A percentile compares a stretch with the other conserved stretches of the same genome.
Evolutionary conservation across 1,140 invertebrate species (phyloP).

Genomic region (Trichoplusia ni): DNA sequence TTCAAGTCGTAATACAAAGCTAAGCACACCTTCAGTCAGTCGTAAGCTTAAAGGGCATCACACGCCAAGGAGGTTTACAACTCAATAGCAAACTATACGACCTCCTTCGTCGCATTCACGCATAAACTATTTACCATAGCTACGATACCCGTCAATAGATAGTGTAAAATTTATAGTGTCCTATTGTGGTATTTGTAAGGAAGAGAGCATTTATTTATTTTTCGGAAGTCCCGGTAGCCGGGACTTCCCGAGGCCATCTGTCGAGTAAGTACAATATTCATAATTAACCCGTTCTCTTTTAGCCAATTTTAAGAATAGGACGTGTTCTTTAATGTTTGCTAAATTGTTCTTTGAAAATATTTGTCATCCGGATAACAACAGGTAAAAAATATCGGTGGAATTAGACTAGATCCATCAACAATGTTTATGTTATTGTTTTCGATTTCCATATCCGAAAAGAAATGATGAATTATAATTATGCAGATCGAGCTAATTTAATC

Average conservation of each 20-base stretch:
- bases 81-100: background rate
- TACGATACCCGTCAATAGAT: background rate
- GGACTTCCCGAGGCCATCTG: background rate
- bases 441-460: too few species aligned
- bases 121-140: constrained; percentile 4
- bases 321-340: background rate
- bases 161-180: constrained; percentile 11
- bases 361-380: background rate
- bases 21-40: background rate
- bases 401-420: too few species aligned
- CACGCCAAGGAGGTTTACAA: constrained; percentile 7
- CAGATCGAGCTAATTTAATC: too few species aligned
- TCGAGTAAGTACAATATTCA: background rate
- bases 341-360: background rate
- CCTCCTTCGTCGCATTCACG: background rate
- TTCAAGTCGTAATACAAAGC: background rate
- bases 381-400: too few species aligned
- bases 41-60: background rate
- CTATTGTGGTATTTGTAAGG: constrained; percentile 4
- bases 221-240: constrained; percentile 1
- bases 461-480: too few species aligned
- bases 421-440: too few species aligned
- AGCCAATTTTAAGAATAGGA: background rate
- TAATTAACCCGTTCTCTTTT: background rate
- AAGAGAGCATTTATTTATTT: constrained; percentile 26